These are phyloP conservation scores for Ciconia boyciana DNA, from an alignment of 2,113 vertebrate species.

Conservation along the genomic window DNA sequence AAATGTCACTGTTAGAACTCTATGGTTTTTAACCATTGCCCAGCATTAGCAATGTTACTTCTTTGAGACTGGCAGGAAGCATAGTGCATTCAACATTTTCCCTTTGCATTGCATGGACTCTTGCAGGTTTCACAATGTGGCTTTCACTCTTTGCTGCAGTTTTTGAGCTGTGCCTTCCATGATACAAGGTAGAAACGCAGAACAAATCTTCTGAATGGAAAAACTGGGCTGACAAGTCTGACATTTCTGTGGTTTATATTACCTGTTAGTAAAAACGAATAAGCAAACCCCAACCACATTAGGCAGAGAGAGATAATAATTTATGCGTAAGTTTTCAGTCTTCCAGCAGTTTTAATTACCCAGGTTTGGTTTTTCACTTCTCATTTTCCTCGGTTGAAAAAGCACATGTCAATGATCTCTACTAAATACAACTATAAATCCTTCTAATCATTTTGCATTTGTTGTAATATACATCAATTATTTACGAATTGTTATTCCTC, in stretches of 20 bases:
- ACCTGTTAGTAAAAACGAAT: constrained; percentile 33
- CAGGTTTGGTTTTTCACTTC: not conserved
- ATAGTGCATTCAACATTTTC: not conserved
- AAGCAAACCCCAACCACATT: not conserved
- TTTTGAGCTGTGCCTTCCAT: not conserved
- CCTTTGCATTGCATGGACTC: not conserved
- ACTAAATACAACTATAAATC: not conserved
- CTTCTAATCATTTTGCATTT: not conserved
- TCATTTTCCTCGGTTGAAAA: not conserved
- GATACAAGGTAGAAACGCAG: not conserved
- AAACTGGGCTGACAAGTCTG: constrained; percentile 10
- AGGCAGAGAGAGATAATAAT: not conserved
- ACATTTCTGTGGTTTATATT: constrained; percentile 28
- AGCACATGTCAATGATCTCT: not conserved
- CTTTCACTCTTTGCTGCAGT: not conserved
- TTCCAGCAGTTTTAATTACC: not conserved
- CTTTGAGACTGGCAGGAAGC: not conserved
- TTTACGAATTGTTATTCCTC: not conserved
- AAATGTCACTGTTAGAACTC: not conserved
- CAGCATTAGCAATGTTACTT: not conserved
- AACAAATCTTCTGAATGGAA: constrained; percentile 6
- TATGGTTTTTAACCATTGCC: not conserved
- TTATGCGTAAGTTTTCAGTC: not conserved
- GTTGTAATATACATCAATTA: not conserved
- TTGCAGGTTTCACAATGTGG: not conserved